Conservation (phyloP, 1,140 invertebrate genomes). For the Drosophila repleta region DNA sequence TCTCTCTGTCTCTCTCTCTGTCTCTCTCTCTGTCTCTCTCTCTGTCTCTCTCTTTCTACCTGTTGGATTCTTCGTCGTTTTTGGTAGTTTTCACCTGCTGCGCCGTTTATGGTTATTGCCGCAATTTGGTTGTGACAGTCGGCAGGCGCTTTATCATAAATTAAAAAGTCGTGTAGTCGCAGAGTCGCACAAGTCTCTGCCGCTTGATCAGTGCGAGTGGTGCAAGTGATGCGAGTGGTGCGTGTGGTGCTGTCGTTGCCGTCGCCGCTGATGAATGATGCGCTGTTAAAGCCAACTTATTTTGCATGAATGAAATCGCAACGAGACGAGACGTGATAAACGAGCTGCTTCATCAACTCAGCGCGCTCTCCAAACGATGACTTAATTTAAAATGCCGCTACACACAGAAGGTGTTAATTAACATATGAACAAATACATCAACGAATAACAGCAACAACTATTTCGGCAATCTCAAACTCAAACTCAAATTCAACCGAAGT, state of each 20-base stretch:
- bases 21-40: constrained; percentile 28
- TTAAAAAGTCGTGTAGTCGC: constrained; percentile 76
- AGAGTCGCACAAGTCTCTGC: constrained; percentile 22
- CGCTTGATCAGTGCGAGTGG: constrained; percentile 12
- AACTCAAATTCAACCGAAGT: not conserved
- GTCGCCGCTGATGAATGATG: constrained; percentile 66
- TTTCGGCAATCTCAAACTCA: constrained; percentile 18
- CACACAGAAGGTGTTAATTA: constrained; percentile 76
- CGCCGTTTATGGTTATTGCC: constrained; percentile 81
- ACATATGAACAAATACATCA: constrained; percentile 65
- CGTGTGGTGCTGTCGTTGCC: constrained; percentile 20
- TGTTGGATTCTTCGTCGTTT: constrained; percentile 33
- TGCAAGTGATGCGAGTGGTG: constrained; percentile 28
- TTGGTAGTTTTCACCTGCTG: constrained; percentile 81
- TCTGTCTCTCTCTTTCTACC: constrained; percentile 32
- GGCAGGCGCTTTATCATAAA: constrained; percentile 81
- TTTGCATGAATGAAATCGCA: constrained; percentile 77
- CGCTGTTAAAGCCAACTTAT: constrained; percentile 45
- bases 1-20: constrained; percentile 26
- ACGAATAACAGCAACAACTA: constrained; percentile 16
- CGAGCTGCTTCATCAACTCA: constrained; percentile 11
- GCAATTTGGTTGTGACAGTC: constrained; percentile 81
- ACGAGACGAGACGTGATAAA: constrained; percentile 54
- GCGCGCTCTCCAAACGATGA: constrained; percentile 57
- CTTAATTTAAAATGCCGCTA: constrained; percentile 70